phyloP scores from a whole-genome alignment of 2,113 vertebrate genomes.

The Beaufortia kweichowensis region DNA sequence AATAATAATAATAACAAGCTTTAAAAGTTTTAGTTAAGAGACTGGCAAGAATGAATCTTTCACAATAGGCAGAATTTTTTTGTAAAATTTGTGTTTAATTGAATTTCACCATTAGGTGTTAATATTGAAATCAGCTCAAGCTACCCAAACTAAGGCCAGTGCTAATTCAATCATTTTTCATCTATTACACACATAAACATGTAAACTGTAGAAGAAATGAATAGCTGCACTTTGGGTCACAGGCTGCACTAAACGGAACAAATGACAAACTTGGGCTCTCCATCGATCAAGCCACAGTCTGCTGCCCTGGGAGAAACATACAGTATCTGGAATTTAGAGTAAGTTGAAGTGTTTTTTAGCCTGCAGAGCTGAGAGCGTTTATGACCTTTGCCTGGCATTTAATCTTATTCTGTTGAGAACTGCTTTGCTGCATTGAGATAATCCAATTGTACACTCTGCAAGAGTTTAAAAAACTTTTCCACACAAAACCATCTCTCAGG shows the following conservation, averaged over 20 bases:
- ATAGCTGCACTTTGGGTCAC: background rate
- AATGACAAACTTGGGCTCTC: constrained; percentile 7
- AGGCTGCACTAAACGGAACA: background rate
- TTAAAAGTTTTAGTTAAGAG: background rate
- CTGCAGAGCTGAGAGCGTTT: constrained; percentile 7
- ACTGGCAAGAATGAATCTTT: background rate
- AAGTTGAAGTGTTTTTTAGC: background rate
- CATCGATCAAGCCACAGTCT: constrained; percentile 26
- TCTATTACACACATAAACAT: no score
- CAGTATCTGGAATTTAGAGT: constrained; percentile 5
- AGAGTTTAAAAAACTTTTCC: background rate
- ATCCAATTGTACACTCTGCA: background rate
- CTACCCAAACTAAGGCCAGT: no score
- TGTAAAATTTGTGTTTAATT: no score
- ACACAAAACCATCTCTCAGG: background rate
- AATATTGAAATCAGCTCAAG: no score
- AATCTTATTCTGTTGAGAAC: background rate
- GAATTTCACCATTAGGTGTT: no score
- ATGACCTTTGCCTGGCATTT: constrained; percentile 12
- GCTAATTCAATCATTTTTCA: no score
- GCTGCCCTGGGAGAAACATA: background rate
- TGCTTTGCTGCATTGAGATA: background rate
- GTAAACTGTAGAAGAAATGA: no score
- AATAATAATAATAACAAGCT: background rate
- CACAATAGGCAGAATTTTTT: background rate